These are phyloP conservation scores for Maniola hyperantus DNA, from an alignment of 2,888 invertebrate genomes.

Conservation along the genomic window DNA sequence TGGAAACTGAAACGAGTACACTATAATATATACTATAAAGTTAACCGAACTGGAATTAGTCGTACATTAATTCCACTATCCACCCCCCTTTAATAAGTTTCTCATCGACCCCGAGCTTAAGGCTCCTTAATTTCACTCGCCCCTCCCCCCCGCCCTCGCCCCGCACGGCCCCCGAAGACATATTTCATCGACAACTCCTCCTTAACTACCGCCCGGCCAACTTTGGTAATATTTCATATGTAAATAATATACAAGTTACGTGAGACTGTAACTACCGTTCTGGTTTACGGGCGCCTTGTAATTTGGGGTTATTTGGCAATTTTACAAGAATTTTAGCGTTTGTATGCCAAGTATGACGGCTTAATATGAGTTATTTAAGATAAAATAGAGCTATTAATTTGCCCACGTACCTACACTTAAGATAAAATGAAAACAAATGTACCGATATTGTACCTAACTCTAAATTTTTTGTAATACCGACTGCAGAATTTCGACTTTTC, in stretches of 20 bases:
- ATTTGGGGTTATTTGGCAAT: slow-evolving; percentile 38
- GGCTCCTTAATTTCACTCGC: slow-evolving; percentile 67
- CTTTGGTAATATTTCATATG: slow-evolving; percentile 75
- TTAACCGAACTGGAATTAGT: slow-evolving; percentile 43
- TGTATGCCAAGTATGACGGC: slow-evolving; percentile 35
- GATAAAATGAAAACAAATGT: neutral
- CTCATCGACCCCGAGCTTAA: slow-evolving; percentile 70
- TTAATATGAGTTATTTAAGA: slow-evolving; percentile 27
- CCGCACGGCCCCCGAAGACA: slow-evolving; percentile 68
- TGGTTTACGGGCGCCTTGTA: slow-evolving; percentile 32
- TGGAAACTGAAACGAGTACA: slow-evolving; percentile 7
- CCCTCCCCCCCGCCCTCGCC: slow-evolving; percentile 37
- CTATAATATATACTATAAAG: slow-evolving; percentile 24
- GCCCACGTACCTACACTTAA: neutral
- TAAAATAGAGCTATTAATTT: slow-evolving; percentile 11
- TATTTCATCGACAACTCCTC: slow-evolving; percentile 79
- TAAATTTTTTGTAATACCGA: no score
- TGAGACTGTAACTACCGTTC: slow-evolving; percentile 46
- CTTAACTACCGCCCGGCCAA: slow-evolving; percentile 68
- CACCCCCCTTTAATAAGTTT: slow-evolving; percentile 65
- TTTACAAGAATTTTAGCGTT: slow-evolving; percentile 31
- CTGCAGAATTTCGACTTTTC: no score
- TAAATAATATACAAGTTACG: slow-evolving; percentile 73
- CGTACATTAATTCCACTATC: slow-evolving; percentile 45
- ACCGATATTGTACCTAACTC: no score